Evolutionary conservation across 1,140 invertebrate species (phyloP).

Genomic region (Musca vetustissima): DNA sequence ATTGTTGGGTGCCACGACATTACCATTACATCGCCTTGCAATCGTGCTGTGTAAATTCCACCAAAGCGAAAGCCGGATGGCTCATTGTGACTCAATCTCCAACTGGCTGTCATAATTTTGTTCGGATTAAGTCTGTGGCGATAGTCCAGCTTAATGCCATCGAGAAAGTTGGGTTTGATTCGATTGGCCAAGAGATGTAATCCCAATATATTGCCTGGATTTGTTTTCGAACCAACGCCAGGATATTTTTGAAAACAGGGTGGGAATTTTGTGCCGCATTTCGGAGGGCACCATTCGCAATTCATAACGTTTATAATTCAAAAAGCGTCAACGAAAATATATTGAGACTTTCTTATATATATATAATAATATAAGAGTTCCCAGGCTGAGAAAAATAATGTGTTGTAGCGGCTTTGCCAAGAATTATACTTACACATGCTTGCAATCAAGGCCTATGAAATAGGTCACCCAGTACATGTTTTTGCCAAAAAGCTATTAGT

Average conservation of each 20-base stretch:
- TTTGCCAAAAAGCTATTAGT: too few species aligned
- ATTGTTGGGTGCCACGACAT: constrained; percentile 1
- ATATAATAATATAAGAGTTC: too few species aligned
- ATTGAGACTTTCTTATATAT: too few species aligned
- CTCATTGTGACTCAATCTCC: constrained; percentile 45
- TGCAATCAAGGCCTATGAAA: too few species aligned
- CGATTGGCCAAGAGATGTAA: constrained; percentile 43
- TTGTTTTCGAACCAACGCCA: constrained; percentile 35
- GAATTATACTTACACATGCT: too few species aligned
- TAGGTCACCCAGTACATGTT: too few species aligned
- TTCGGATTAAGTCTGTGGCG: constrained; percentile 43
- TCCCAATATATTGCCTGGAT: constrained; percentile 48
- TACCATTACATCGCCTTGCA: constrained; percentile 45
- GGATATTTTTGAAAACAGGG: constrained; percentile 38
- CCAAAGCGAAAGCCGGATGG: constrained; percentile 50
- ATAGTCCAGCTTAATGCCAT: constrained; percentile 50
- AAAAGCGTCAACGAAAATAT: too few species aligned
- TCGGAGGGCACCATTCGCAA: constrained; percentile 29
- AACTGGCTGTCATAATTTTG: constrained; percentile 41
- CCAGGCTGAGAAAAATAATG: too few species aligned
- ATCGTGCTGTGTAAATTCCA: constrained; percentile 44
- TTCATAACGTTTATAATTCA: constrained; percentile 26
- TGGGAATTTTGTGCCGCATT: constrained; percentile 32
- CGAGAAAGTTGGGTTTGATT: constrained; percentile 51
- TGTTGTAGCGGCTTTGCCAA: too few species aligned